These are phyloP conservation scores for Cosmia trapezina DNA, from an alignment of 2,888 invertebrate genomes.

Conservation along the genomic window DNA sequence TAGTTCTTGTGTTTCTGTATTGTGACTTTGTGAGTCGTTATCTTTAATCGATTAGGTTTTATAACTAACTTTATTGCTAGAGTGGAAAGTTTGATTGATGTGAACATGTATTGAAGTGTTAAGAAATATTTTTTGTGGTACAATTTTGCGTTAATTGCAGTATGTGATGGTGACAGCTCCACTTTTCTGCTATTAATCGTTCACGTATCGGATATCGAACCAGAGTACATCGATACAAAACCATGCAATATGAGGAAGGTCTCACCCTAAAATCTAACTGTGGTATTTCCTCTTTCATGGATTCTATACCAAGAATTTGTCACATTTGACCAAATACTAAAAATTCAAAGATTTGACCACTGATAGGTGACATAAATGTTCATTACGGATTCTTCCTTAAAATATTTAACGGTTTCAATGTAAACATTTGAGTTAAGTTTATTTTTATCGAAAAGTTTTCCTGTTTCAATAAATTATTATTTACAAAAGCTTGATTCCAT, in stretches of 20 bases:
- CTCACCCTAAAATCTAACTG: background rate
- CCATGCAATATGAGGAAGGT: background rate
- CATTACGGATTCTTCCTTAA: background rate
- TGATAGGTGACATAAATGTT: slow-evolving; percentile 19
- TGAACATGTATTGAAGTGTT: slow-evolving; percentile 50
- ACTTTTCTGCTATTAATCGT: slow-evolving; percentile 13
- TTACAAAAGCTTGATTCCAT: background rate
- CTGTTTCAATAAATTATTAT: slow-evolving; percentile 4
- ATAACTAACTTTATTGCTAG: slow-evolving; percentile 49
- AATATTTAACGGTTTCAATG: slow-evolving; percentile 31
- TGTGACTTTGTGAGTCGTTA: slow-evolving; percentile 48
- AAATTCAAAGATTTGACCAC: slow-evolving; percentile 1
- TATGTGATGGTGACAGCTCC: slow-evolving; percentile 30
- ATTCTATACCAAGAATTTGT: slow-evolving; percentile 21
- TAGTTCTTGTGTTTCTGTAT: slow-evolving; percentile 8
- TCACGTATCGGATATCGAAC: background rate
- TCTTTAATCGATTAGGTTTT: slow-evolving; percentile 64
- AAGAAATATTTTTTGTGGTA: slow-evolving; percentile 38
- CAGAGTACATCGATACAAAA: slow-evolving; percentile 8
- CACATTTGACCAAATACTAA: background rate
- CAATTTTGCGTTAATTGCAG: slow-evolving; percentile 24
- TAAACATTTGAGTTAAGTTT: slow-evolving; percentile 5
- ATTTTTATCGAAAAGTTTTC: slow-evolving; percentile 10
- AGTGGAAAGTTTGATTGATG: slow-evolving; percentile 57
- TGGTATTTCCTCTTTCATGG: background rate